Percentiles rank a stretch among this genome's conserved stretches.
Conservation (phyloP, 30 jellyfish, hydroid and myxozoan species). For the Pelagia noctiluca region DNA sequence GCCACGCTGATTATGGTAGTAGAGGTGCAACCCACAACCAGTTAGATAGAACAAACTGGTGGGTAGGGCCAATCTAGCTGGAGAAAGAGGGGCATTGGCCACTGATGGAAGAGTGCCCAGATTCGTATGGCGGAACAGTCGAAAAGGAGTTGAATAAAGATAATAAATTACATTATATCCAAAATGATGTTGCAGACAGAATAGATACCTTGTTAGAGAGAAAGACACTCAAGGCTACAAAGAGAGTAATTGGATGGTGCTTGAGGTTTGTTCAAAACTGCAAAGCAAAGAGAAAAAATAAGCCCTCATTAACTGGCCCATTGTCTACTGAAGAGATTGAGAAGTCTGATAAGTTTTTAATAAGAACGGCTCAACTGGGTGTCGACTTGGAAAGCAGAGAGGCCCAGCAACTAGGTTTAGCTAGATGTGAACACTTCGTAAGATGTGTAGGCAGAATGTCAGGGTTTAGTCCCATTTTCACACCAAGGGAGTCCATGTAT, state of each 20-base stretch:
- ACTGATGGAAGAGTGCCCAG: background rate
- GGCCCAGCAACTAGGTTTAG: no score
- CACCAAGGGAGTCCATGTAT: background rate
- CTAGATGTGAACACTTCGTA: no score
- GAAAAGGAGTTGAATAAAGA: background rate
- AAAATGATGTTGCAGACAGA: background rate
- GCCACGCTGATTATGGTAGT: slow-evolving; percentile 50
- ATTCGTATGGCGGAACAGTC: background rate
- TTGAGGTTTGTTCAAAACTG: background rate
- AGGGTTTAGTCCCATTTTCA: background rate
- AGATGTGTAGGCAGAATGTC: slow-evolving; percentile 14
- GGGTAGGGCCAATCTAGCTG: background rate
- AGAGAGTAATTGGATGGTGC: no score
- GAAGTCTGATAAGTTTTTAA: background rate
- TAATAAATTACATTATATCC: no score
- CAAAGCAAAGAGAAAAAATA: background rate
- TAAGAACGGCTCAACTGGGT: background rate
- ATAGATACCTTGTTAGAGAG: background rate
- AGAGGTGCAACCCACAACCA: slow-evolving; percentile 1
- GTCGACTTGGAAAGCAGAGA: no score
- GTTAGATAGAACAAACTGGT: background rate
- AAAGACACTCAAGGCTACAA: no score
- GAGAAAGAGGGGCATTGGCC: background rate
- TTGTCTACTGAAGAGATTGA: background rate
- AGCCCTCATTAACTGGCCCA: background rate